Conservation (phyloP, 2,888 invertebrate species). For the Saturnia pavonia region DNA sequence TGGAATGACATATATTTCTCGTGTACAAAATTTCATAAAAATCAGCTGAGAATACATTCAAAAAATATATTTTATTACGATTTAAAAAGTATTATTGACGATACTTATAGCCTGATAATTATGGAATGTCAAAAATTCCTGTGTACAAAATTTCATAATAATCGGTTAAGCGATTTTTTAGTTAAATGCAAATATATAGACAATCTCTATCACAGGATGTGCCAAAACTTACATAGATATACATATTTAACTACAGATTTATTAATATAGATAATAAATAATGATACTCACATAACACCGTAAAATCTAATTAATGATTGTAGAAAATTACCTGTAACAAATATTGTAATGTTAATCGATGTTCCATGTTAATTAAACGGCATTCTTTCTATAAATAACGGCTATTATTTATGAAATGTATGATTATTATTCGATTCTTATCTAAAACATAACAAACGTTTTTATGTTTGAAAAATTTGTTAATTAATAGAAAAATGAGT, state of each 20-base stretch:
- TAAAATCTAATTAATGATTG: background rate
- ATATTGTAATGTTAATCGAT: conserved; percentile 16
- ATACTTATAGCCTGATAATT: no score
- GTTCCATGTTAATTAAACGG: conserved; percentile 15
- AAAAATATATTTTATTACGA: no score
- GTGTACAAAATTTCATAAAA: no score
- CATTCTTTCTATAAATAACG: background rate
- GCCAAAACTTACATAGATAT: no score
- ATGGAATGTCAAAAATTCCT: background rate
- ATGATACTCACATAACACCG: conserved; percentile 9
- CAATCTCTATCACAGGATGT: no score
- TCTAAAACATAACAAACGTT: background rate
- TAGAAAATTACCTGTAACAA: conserved; percentile 28
- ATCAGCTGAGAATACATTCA: no score
- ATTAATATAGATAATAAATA: background rate
- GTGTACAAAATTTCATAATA: no score
- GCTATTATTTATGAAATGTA: background rate
- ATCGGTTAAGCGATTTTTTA: background rate
- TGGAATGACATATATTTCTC: no score
- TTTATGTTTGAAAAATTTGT: background rate
- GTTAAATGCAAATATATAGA: no score
- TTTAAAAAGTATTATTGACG: no score
- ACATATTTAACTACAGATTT: no score
- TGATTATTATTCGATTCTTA: background rate
- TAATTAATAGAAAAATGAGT: no score